Evolutionary conservation across 1,140 invertebrate genomes (phyloP).

Genomic region (Plutomurus gul): DNA sequence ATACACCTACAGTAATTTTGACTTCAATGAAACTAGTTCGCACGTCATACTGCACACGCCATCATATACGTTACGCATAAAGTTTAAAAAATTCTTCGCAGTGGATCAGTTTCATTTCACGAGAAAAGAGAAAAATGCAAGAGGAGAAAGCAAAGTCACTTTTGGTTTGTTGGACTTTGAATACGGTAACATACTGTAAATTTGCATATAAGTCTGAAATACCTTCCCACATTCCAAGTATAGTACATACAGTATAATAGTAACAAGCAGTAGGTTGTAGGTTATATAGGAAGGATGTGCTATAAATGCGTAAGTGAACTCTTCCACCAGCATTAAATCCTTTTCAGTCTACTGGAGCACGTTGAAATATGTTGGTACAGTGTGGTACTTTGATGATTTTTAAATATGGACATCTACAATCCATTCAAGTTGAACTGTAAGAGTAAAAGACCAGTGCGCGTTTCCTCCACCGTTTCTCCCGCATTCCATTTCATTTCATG

Average conservation of each 20-base stretch:
- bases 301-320: not conserved
- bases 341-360: not conserved
- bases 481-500: too few relatives aligned
- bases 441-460: not conserved
- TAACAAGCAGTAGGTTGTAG: too few relatives aligned
- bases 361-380: not conserved
- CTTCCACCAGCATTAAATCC: too few relatives aligned
- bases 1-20: too few relatives aligned
- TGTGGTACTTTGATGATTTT: conserved; percentile 6
- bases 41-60: too few relatives aligned
- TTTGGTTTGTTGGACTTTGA: not conserved
- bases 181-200: not conserved
- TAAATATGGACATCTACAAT: conserved; percentile 24
- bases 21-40: too few relatives aligned
- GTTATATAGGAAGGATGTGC: not conserved
- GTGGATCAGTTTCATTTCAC: too few relatives aligned
- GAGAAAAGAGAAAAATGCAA: too few relatives aligned
- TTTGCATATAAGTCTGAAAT: not conserved
- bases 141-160: too few relatives aligned
- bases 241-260: conserved; percentile 8
- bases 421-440: not conserved
- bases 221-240: not conserved
- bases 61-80: too few relatives aligned
- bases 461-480: too few relatives aligned
- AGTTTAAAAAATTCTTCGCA: too few relatives aligned